Conservation (phyloP, 1,140 invertebrate species). For the Mya arenaria region DNA sequence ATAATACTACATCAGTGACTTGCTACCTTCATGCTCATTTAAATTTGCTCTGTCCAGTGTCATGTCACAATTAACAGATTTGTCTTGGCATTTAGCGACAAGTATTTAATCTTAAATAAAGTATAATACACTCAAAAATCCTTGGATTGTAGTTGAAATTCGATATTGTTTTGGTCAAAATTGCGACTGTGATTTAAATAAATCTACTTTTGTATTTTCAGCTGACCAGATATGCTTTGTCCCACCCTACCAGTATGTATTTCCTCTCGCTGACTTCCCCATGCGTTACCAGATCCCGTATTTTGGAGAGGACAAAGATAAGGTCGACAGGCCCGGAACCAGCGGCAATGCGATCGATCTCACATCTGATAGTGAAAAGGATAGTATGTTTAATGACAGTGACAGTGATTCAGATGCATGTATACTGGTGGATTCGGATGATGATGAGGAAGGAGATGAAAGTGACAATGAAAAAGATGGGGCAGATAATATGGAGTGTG, state of each 20-base stretch:
- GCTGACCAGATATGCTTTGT: slow-evolving; percentile 85
- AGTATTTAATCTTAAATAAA: too few species aligned
- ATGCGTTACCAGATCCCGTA: slow-evolving; percentile 78
- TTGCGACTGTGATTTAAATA: slow-evolving; percentile 84
- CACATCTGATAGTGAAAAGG: slow-evolving; percentile 7
- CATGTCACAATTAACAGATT: too few species aligned
- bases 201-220: slow-evolving; percentile 71
- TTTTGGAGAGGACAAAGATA: slow-evolving; percentile 63
- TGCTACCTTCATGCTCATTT: too few species aligned
- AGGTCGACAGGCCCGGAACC: slow-evolving; percentile 45
- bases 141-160: not conserved
- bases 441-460: slow-evolving; percentile 28
- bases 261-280: slow-evolving; percentile 87
- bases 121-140: too few species aligned
- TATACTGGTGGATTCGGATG: not conserved
- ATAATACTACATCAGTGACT: too few species aligned
- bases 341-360: not conserved
- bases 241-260: slow-evolving; percentile 87
- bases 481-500: not conserved
- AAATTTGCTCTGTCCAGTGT: too few species aligned
- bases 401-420: slow-evolving; percentile 9
- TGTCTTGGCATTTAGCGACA: too few species aligned
- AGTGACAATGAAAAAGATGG: slow-evolving; percentile 46
- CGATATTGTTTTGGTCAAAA: slow-evolving; percentile 77
- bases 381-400: not conserved